phyloP scores from a whole-genome alignment of 64 coral and sea anemone species.

The Catalaphyllia jardinei region DNA sequence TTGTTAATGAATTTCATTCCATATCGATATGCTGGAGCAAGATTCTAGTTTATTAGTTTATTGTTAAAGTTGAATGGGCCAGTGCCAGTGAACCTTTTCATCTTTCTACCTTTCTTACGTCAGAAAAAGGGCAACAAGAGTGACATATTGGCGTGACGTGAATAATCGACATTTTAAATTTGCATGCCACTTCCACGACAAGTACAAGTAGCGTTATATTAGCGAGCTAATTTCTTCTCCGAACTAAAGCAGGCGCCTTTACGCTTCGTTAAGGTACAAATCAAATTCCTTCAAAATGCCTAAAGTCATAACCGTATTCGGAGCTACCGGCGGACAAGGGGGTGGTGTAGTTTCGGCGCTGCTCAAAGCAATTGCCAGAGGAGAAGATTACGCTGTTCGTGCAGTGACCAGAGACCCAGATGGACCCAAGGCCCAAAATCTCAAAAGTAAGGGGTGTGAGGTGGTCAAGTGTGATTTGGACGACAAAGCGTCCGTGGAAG shows the following conservation, averaged over 20 bases:
- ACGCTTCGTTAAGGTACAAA: neutral
- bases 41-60: no score
- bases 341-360: slow-evolving; percentile 61
- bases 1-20: no score
- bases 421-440: slow-evolving; percentile 46
- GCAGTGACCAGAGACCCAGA: slow-evolving; percentile 59
- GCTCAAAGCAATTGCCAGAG: slow-evolving; percentile 3
- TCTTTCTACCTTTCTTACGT: no score
- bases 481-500: slow-evolving; percentile 39
- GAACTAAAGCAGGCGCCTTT: neutral
- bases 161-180: neutral
- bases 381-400: slow-evolving; percentile 41
- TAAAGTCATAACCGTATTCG: slow-evolving; percentile 67
- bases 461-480: slow-evolving; percentile 52
- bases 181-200: slow-evolving; percentile 2
- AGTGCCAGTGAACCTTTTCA: no score
- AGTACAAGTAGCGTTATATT: neutral
- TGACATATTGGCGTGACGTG: neutral
- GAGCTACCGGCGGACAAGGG: slow-evolving; percentile 71
- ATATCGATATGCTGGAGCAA: no score
- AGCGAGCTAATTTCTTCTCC: neutral
- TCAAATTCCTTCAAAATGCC: slow-evolving; percentile 4
- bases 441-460: slow-evolving; percentile 62
- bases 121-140: neutral
- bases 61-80: no score